Conservation (phyloP, 2,888 invertebrate species). For the Proisotoma minuta region DNA sequence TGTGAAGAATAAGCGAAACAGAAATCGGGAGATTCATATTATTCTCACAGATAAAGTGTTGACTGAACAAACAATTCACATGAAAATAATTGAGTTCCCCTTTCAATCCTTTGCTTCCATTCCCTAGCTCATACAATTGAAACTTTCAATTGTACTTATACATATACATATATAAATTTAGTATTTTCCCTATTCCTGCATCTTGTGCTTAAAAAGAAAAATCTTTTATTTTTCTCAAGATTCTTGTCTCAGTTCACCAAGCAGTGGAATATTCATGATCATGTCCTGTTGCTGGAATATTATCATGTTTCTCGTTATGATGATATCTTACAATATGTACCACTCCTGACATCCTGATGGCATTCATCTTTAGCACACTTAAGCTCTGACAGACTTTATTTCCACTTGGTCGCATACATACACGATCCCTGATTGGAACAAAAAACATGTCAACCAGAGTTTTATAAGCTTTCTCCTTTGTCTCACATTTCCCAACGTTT, state of each 20-base stretch:
- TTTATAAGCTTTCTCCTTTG: too few relatives aligned
- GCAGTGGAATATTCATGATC: not conserved
- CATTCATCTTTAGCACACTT: not conserved
- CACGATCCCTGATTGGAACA: not conserved
- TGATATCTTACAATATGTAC: too few relatives aligned
- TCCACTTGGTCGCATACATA: not conserved
- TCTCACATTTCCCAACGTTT: too few relatives aligned
- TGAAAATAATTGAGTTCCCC: constrained; percentile 17
- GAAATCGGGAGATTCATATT: not conserved
- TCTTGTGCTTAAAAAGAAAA: too few relatives aligned
- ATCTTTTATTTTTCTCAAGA: too few relatives aligned
- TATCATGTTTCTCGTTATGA: not conserved
- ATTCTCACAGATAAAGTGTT: constrained; percentile 13
- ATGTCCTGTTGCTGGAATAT: not conserved
- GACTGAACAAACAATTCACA: constrained; percentile 18
- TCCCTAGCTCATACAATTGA: not conserved
- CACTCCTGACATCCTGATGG: not conserved
- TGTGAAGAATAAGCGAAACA: not conserved
- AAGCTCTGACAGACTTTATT: not conserved
- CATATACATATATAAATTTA: not conserved
- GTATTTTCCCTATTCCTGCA: not conserved
- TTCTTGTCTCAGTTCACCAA: too few relatives aligned
- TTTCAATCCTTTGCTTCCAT: constrained; percentile 11
- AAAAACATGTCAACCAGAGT: not conserved
- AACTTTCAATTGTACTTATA: not conserved